Base-by-base conservation (phyloP, 2,797 vertebrate genomes). In the Dryobates pubescens region DNA sequence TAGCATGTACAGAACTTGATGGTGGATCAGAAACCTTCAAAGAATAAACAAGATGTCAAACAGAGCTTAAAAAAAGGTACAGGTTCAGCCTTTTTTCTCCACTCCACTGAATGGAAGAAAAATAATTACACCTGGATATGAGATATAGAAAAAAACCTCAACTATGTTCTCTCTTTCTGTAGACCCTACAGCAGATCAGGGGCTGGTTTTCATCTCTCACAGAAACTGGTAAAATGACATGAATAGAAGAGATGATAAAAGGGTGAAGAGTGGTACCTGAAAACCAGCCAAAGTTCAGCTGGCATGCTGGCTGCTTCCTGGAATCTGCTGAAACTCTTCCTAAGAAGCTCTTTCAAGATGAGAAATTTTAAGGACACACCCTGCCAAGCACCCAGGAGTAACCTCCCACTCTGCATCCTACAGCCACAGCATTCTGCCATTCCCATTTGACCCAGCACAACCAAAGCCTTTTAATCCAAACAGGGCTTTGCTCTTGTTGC, bases 281-380 rank as follows among this genome's bases (percentile, higher is more conserved):
- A 69, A 82, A 89, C 75, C 10, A 69, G 32, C 34, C 83, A 64
- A 81, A 72, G 63, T 8, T 29, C 30, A 45, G 23, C 13, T 34
- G 27, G 27, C 53, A 41, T 27, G 24, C 9, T 1, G 2, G 34
- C 41, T 53, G 62, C 65, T 61, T 86, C 58, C 45, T 0, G 0
- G 24, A 32, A 71, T 18, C 36, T 36, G 13, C 3, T 83, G 47
- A 57, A 90, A 88, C 6, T 70, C 54, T 65, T 86, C 64, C 38
- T 68, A 91, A 54, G 36, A 56, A 54, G 70, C 6, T 51, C 41
- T 43, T 83, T 54, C 41, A 72, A 78, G 30, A 45, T 3, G 2
- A 86, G 34, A 32, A 65, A 58, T 30, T 32, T 75, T 64, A 75
- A 43, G 36, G 83, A 69, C 0, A 0, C 7, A 24, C 4, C 13